Conservation (phyloP, 2,113 vertebrate genomes). For the Dolichotis patagonum region DNA sequence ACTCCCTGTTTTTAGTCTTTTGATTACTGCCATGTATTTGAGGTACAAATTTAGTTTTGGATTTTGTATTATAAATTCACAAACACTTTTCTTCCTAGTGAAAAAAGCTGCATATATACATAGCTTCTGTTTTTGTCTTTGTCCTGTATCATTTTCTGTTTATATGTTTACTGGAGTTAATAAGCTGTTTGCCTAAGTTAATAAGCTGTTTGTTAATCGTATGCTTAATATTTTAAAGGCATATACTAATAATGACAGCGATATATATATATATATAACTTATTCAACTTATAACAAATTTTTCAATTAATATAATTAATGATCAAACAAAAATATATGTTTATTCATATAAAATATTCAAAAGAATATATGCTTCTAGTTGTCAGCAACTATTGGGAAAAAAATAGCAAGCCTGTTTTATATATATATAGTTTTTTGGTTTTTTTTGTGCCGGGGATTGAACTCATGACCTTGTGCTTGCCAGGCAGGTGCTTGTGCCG, state of each 20-base stretch:
- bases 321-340: not conserved
- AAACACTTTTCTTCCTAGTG: not conserved
- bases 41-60: conserved; percentile 15
- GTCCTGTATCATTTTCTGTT: not conserved
- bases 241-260: conserved; percentile 47
- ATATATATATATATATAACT: too few relatives aligned
- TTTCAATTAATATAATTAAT: not conserved
- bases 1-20: not conserved
- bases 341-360: conserved; percentile 1
- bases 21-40: not conserved
- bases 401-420: not conserved
- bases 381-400: not conserved
- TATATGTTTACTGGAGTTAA: conserved; percentile 61
- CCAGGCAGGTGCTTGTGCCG: too few relatives aligned
- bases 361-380: not conserved
- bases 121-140: conserved; percentile 35
- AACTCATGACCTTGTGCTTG: too few relatives aligned
- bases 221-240: conserved; percentile 50
- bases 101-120: not conserved
- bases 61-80: conserved; percentile 1
- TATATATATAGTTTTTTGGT: too few relatives aligned
- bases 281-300: too few relatives aligned
- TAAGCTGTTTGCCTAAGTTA: conserved; percentile 57
- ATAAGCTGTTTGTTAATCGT: conserved; percentile 57
- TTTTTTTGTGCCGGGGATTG: too few relatives aligned